A percentile compares a stretch with the other conserved stretches of the same genome.
phyloP scores from a whole-genome alignment of 1,140 invertebrate species.

The Drosophila fuyamai region DNA sequence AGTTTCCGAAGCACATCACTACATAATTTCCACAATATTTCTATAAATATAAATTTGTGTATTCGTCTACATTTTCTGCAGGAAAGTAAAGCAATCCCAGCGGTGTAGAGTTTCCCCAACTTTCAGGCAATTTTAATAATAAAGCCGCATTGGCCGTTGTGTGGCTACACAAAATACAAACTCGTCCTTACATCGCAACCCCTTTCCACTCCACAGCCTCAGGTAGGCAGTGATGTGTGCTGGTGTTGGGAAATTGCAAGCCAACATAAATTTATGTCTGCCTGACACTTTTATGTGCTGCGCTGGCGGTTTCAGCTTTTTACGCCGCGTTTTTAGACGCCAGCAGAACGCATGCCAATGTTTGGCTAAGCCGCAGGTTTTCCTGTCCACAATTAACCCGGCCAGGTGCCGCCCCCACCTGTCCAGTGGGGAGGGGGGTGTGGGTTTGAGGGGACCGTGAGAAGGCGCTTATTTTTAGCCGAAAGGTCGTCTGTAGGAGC shows the following conservation, averaged over 20 bases:
- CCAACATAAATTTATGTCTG: constrained; percentile 71
- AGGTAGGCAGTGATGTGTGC: constrained; percentile 29
- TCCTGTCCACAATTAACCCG: constrained; percentile 62
- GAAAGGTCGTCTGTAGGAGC: constrained; percentile 57
- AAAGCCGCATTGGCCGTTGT: constrained; percentile 45
- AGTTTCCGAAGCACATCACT: constrained; percentile 11
- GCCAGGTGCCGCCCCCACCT: constrained; percentile 44
- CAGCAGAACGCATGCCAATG: constrained; percentile 51
- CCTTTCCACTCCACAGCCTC: constrained; percentile 7
- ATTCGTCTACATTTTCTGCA: constrained; percentile 23
- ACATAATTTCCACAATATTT: constrained; percentile 14
- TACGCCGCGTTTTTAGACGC: constrained; percentile 58
- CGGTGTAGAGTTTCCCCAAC: constrained; percentile 32
- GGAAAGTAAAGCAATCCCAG: constrained; percentile 17
- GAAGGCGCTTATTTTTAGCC: constrained; percentile 60
- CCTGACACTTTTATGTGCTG: constrained; percentile 74
- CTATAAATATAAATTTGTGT: constrained; percentile 30
- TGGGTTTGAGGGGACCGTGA: neutral
- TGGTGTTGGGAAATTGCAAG: constrained; percentile 55
- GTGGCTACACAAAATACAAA: constrained; percentile 38
- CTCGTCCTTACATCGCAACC: constrained; percentile 27
- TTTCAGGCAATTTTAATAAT: constrained; percentile 56
- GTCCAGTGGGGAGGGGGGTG: constrained; percentile 8
- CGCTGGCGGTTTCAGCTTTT: constrained; percentile 59
- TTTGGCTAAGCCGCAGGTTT: constrained; percentile 56